phyloP scores from a whole-genome alignment of 2,888 invertebrate genomes.

The Eudasyphora cyanicolor region DNA sequence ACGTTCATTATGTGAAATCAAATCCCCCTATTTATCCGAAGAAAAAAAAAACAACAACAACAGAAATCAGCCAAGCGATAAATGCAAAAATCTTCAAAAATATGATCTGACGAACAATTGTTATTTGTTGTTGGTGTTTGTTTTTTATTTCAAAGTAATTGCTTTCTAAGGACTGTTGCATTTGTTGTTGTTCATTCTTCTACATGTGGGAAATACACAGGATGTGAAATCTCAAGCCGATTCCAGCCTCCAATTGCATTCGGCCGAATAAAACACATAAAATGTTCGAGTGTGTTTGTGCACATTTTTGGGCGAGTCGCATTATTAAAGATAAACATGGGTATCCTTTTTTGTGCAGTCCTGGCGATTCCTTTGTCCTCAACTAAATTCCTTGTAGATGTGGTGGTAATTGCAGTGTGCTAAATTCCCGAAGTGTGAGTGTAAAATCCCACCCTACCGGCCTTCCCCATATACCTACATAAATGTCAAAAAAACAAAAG shows the following conservation, averaged over 20 bases:
- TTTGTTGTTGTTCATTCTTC: not conserved
- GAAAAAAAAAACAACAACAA: constrained; percentile 18
- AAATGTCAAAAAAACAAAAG: constrained; percentile 7
- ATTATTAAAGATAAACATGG: constrained; percentile 5
- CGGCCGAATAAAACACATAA: not conserved
- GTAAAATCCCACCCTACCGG: constrained; percentile 6
- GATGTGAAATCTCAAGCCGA: constrained; percentile 49
- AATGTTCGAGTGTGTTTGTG: not conserved
- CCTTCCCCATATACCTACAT: not conserved
- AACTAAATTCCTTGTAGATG: not conserved
- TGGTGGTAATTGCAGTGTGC: constrained; percentile 39
- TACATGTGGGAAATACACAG: constrained; percentile 53
- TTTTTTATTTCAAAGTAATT: constrained; percentile 37
- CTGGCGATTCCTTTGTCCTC: not conserved
- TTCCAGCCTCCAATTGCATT: constrained; percentile 42
- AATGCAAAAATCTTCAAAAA: constrained; percentile 71
- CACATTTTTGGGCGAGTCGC: not conserved
- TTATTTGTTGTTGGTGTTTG: constrained; percentile 21
- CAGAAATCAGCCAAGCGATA: too few species aligned
- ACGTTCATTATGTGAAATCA: constrained; percentile 61
- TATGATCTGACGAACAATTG: not conserved
- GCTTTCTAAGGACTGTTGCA: not conserved
- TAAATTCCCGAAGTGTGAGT: not conserved
- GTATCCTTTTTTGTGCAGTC: constrained; percentile 26
- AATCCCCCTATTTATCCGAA: constrained; percentile 47